These are phyloP conservation scores for Chelmon rostratus DNA, from an alignment of 2,797 vertebrate species.

Conservation along the genomic window DNA sequence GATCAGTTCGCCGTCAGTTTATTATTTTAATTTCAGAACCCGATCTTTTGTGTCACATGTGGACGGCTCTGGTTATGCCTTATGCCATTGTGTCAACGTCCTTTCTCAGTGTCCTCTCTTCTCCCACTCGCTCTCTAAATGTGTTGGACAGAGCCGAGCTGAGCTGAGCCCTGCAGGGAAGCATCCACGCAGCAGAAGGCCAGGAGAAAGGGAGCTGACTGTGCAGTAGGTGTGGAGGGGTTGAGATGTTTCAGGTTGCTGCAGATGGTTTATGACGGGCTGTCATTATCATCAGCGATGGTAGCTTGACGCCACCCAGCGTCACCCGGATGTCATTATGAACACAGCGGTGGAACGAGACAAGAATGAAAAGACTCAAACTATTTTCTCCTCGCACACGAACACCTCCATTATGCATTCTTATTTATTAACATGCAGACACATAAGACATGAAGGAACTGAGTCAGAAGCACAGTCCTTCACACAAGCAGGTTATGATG, in stretches of 20 bases:
- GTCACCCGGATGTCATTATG: conserved; percentile 21
- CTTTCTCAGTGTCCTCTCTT: background rate
- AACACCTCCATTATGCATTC: background rate
- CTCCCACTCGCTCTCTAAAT: background rate
- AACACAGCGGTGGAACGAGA: conserved; percentile 10
- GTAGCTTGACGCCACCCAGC: conserved; percentile 14
- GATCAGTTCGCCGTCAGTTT: background rate
- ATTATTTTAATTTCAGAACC: background rate
- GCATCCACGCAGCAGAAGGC: conserved; percentile 4
- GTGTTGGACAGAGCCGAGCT: conserved; percentile 6
- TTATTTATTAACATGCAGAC: background rate
- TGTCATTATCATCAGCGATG: conserved; percentile 5
- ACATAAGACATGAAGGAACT: background rate
- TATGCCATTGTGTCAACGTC: background rate
- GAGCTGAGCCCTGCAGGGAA: background rate
- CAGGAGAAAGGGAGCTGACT: background rate
- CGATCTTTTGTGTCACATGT: background rate
- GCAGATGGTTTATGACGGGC: conserved; percentile 19
- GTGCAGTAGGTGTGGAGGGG: background rate
- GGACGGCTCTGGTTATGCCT: background rate
- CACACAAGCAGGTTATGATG: background rate
- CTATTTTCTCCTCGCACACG: background rate
- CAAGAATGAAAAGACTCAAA: conserved; percentile 1
- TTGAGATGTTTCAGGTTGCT: conserved; percentile 16
- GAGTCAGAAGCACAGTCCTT: conserved; percentile 18